Conservation (phyloP, 92 coral and sea anemone species). For the Muricea muricata region DNA sequence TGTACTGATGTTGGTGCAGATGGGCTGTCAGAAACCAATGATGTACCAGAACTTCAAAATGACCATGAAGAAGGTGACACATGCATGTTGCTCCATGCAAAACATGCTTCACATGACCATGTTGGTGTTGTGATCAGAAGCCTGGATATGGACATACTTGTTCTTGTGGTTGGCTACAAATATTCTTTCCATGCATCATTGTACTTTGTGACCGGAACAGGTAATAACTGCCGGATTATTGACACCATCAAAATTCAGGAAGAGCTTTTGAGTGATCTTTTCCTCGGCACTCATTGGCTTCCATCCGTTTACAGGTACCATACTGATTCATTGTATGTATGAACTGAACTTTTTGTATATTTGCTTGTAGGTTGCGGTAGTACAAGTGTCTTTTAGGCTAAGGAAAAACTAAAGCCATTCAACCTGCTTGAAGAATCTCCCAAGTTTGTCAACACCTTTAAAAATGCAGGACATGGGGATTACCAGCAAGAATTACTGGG, state of each 20-base stretch:
- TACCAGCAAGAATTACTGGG: conserved; percentile 3
- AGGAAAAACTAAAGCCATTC: conserved; percentile 21
- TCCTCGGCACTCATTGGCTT: conserved; percentile 18
- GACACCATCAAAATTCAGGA: not conserved
- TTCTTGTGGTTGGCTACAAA: not conserved
- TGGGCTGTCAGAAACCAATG: not conserved
- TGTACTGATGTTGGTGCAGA: not conserved
- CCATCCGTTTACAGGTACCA: conserved; percentile 15
- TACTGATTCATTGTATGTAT: not conserved
- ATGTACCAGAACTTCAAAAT: not conserved
- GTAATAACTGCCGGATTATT: conserved; percentile 4
- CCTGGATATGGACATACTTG: not conserved
- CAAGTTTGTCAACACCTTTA: not conserved
- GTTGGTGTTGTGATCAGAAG: not conserved
- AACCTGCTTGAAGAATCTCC: conserved; percentile 6
- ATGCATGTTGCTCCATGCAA: not conserved
- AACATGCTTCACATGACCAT: not conserved
- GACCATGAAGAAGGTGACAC: not conserved
- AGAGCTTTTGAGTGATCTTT: not conserved
- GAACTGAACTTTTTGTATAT: not conserved
- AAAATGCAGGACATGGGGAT: not conserved
- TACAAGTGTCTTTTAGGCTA: not conserved
- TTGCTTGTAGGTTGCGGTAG: conserved; percentile 27
- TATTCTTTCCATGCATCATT: not conserved
- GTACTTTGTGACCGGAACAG: not conserved